phyloP scores from a whole-genome alignment of 2,888 invertebrate species.

The Perdita meconis region DNA sequence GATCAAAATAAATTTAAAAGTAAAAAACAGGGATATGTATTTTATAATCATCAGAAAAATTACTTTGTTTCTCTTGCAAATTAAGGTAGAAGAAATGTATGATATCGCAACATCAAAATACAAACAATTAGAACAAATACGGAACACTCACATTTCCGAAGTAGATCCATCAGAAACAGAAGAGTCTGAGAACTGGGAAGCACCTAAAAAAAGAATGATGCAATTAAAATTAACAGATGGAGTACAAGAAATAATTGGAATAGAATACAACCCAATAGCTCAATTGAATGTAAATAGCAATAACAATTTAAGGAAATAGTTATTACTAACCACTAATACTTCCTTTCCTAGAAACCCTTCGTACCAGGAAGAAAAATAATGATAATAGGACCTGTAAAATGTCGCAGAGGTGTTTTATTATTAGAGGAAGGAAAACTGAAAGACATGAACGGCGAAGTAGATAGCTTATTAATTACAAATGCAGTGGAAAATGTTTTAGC shows the following conservation, averaged over 20 bases:
- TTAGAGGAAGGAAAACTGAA: constrained; percentile 87
- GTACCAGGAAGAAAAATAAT: constrained; percentile 88
- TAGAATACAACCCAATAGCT: constrained; percentile 89
- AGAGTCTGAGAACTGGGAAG: constrained; percentile 86
- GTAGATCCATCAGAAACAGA: constrained; percentile 85
- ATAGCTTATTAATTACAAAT: constrained; percentile 86
- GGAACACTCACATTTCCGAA: constrained; percentile 84
- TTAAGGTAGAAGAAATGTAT: constrained; percentile 82
- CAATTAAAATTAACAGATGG: constrained; percentile 91
- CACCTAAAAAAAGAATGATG: constrained; percentile 88
- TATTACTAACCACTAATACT: background rate
- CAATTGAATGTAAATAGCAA: constrained; percentile 84
- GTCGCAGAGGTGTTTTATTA: constrained; percentile 89
- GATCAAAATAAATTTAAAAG: too few species aligned
- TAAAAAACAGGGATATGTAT: too few species aligned
- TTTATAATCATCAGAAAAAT: background rate
- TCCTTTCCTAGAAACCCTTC: constrained; percentile 71
- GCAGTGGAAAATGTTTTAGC: constrained; percentile 87
- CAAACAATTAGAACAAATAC: constrained; percentile 83
- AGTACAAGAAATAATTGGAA: constrained; percentile 88
- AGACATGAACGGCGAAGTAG: constrained; percentile 90
- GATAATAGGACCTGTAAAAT: constrained; percentile 89
- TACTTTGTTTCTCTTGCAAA: constrained; percentile 7
- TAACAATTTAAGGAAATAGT: too few species aligned
- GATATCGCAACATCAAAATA: constrained; percentile 83